phyloP scores from a whole-genome alignment of 2,113 vertebrate species.

The Heloderma charlesbogerti region DNA sequence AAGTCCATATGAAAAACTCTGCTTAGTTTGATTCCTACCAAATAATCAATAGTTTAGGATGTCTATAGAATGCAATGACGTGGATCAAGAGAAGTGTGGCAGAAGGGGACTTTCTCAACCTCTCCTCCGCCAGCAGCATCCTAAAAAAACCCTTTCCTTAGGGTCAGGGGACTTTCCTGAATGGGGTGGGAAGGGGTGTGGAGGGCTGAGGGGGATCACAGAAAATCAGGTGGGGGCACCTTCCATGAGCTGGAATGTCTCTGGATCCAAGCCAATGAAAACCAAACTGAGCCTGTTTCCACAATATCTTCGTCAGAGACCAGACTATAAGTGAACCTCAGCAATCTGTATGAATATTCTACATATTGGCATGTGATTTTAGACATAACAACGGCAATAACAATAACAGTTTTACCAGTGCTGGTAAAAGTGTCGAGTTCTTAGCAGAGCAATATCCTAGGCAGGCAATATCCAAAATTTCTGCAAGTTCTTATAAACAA shows the following conservation, averaged over 20 bases:
- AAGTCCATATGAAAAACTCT: background rate
- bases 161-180: too few relatives aligned
- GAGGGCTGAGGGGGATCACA: too few relatives aligned
- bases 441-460: background rate
- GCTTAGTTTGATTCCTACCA: background rate
- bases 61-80: too few relatives aligned
- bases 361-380: background rate
- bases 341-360: too few relatives aligned
- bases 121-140: too few relatives aligned
- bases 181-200: too few relatives aligned
- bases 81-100: too few relatives aligned
- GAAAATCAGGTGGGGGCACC: too few relatives aligned
- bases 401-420: background rate
- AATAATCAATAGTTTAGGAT: background rate
- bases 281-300: background rate
- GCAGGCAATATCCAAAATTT: background rate
- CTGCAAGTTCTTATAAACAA: background rate
- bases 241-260: too few relatives aligned
- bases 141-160: too few relatives aligned
- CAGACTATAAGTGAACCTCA: too few relatives aligned
- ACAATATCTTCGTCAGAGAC: background rate
- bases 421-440: background rate
- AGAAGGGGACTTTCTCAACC: too few relatives aligned
- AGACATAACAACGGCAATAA: background rate
- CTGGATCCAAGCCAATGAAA: background rate